Base-by-base conservation (phyloP, 2,113 vertebrate species). In the Verasper variegatus region DNA sequence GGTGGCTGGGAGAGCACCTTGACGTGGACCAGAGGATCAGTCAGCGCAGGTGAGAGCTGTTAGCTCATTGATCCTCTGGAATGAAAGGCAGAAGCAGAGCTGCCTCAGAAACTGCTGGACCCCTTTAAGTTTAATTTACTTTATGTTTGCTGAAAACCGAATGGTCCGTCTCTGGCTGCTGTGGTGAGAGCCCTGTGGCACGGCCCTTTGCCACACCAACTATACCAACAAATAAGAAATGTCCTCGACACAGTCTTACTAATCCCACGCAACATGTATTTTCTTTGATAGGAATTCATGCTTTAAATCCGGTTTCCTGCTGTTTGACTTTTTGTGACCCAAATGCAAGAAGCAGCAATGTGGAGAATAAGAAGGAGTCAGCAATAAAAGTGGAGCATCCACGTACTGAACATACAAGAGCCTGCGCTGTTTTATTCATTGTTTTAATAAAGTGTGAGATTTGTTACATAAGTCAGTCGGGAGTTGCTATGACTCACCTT, bases 401-500 rank as follows among this genome's bases (percentile, higher is more conserved):
- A 24, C 0, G 1, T 13, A 20, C 7, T 49, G 47, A 7, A 21
- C 47, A n/a, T 17, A 24, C 23, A 52, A 37, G 37, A 2, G 40
- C 40, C 40, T 13, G 40, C 40, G 12, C 40, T 24, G 23, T 8
- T 17, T 15, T 4, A 21, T 21, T 20, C 56, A 27, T 58, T 15
- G 24, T 27, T 15, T 26, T 64, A 57, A 80, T 31, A 45, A 35
- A 56, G 37, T 56, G 62, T 8, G 60, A 65, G n/a, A 79, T 79
- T 56, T 49, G 71, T 85, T 85, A 37, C 80, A 83, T 76, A 80
- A 87, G 42, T 76, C 37, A 31, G 65, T 58, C 17, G 80, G 63
- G 47, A 69, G 71, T 58, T 73, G 56, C 76, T 15, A 31, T 87
- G 86, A 87, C 66, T 89, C 80, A 87, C 71, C 71, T 81, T 65